Percentiles rank a stretch among this genome's conserved stretches.
Evolutionary conservation across 2,888 invertebrate genomes (phyloP).

Genomic region (Dryococelus australis): DNA sequence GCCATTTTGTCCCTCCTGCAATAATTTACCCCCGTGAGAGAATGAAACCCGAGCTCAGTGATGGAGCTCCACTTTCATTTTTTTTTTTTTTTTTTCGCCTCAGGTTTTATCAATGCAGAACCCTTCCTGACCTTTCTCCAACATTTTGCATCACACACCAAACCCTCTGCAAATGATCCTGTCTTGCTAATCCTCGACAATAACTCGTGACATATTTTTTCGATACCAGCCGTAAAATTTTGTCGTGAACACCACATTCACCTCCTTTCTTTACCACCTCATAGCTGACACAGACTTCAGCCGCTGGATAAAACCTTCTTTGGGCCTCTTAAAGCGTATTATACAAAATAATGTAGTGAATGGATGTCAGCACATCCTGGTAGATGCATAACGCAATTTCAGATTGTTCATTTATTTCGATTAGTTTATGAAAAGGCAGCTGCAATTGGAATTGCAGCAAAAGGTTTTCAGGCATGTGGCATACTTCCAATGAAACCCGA

Average conservation of each 20-base stretch:
- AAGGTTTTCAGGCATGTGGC: too few relatives aligned
- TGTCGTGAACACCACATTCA: slow-evolving; percentile 5
- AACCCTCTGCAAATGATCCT: neutral
- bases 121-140: neutral
- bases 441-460: neutral
- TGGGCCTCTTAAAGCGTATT: too few relatives aligned
- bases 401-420: neutral
- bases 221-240: neutral
- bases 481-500: neutral
- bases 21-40: too few relatives aligned
- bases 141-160: neutral
- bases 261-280: neutral
- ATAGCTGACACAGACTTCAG: neutral
- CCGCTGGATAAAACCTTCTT: neutral
- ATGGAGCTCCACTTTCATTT: too few relatives aligned
- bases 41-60: too few relatives aligned
- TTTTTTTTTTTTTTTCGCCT: neutral
- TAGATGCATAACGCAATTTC: neutral
- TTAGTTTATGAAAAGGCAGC: neutral
- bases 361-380: too few relatives aligned
- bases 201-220: neutral
- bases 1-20: too few relatives aligned
- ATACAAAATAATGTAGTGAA: too few relatives aligned
- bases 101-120: neutral
- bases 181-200: neutral